A percentile compares a stretch with the other conserved stretches of the same genome.
These are phyloP conservation scores for Saimiri boliviensis DNA, from an alignment of 2,113 vertebrate species.

Conservation along the genomic window DNA sequence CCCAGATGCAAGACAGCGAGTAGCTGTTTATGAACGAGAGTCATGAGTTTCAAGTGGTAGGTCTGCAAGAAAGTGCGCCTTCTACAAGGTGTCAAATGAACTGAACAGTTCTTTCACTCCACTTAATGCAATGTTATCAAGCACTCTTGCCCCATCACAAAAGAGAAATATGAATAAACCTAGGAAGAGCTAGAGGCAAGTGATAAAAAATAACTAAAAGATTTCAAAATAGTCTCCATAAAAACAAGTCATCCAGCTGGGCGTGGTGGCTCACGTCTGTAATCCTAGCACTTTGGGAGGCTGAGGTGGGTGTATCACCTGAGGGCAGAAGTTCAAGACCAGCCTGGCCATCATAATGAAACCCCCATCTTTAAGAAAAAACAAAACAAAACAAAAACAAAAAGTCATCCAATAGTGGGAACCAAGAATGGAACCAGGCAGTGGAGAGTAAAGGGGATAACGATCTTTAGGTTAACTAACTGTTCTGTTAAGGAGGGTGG, in stretches of 20 bases:
- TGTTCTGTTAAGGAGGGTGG: not conserved
- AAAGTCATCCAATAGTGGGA: not conserved
- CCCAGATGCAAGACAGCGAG: not conserved
- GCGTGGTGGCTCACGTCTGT: too few relatives aligned
- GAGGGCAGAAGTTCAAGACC: too few relatives aligned
- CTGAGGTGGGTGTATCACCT: too few relatives aligned
- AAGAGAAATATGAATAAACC: not conserved
- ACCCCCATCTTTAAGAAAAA: too few relatives aligned
- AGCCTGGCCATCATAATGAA: too few relatives aligned
- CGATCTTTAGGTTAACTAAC: not conserved
- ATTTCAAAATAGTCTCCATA: not conserved
- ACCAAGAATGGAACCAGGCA: not conserved
- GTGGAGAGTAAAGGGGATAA: not conserved
- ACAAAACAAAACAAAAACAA: too few relatives aligned
- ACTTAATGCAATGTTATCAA: not conserved
- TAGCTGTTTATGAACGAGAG: not conserved
- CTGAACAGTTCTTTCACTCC: not conserved
- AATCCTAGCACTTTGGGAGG: too few relatives aligned
- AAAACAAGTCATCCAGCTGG: not conserved
- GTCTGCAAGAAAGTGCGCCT: not conserved
- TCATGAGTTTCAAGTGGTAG: not conserved
- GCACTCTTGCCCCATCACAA: not conserved
- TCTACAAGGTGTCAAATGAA: not conserved
- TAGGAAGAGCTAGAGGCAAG: not conserved
- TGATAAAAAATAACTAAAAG: not conserved